Base-by-base conservation (phyloP, 2,797 vertebrate genomes). In the Pipistrellus pipistrellus region DNA sequence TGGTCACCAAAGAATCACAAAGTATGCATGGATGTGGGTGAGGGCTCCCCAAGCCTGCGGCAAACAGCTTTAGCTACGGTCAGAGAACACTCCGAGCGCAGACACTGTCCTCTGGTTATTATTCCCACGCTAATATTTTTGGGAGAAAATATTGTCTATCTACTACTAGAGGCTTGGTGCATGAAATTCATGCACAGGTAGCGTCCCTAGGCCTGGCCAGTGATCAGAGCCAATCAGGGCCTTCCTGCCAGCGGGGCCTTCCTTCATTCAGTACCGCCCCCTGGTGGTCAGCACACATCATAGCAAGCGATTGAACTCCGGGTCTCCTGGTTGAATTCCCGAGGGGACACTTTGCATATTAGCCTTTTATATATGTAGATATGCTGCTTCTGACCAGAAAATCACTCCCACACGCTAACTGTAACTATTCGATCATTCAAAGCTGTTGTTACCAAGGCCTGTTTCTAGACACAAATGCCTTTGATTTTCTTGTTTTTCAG, bases 401-500 rank as follows among this genome's bases (percentile, higher is more conserved):
- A 75, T 30, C 55, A 68, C 51, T 57, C 64, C 46, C 21, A 88
- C 35, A 44, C 64, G 41, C 35, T 17, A 64, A 44, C 46, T 80
- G 80, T 85, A 59, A 23, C 77, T 72, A 64, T 55, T 78, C 20
- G 66, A 82, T 53, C 78, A 41, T 93, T 85, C 55, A 82, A 77
- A 95, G 68, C 44, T 48, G 35, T 35, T 77, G 92, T 57, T 85
- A 51, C 20, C 38, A 93, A 80, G 38, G 3, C 76, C 62, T 72
- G 53, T 72, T 95, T 96, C 85, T 90, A 72, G 35, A 94, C 95
- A 95, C n/a, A 94, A 85, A 91, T 38, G 57, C 17, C 62, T 95
- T 71, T 81, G 15, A 38, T 82, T 95, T 64, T 82, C 73, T 76
- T 80, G 13, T 82, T 92, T 84, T 78, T 82, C 66, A 96, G 66